Evolutionary conservation across 2,113 vertebrate species (phyloP).

Genomic region (Dendropsophus ebraccatus): DNA sequence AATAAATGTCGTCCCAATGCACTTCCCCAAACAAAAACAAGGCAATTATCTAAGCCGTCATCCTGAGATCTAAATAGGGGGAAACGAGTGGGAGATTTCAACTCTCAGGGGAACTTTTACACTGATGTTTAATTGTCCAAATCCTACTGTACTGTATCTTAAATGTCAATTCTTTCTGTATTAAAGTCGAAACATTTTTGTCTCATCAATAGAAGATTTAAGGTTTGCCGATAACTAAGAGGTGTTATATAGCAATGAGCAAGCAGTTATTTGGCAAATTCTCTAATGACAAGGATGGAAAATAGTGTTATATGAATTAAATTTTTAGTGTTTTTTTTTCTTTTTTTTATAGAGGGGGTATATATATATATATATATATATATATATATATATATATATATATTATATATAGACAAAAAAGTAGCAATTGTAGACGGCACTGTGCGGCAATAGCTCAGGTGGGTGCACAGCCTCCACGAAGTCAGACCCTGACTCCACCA

Average conservation of each 20-base stretch:
- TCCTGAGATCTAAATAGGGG: neutral
- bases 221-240: neutral
- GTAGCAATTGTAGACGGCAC: too few relatives aligned
- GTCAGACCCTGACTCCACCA: too few relatives aligned
- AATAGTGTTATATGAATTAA: too few relatives aligned
- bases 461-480: too few relatives aligned
- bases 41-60: neutral
- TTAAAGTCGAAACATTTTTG: neutral
- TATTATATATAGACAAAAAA: too few relatives aligned
- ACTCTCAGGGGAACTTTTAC: neutral
- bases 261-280: neutral
- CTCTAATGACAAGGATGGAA: neutral
- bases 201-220: neutral
- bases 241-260: neutral
- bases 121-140: neutral
- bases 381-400: too few relatives aligned
- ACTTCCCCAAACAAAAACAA: constrained; percentile 6
- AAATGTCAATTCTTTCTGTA: neutral
- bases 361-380: too few relatives aligned
- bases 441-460: too few relatives aligned
- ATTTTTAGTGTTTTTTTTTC: too few relatives aligned
- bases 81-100: neutral
- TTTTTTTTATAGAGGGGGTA: too few relatives aligned
- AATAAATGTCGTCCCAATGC: neutral
- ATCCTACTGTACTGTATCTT: neutral